Percentiles rank a stretch among this genome's conserved stretches.
These are phyloP conservation scores for Acromyrmex heyeri DNA, from an alignment of 1,140 invertebrate genomes.

Conservation along the genomic window DNA sequence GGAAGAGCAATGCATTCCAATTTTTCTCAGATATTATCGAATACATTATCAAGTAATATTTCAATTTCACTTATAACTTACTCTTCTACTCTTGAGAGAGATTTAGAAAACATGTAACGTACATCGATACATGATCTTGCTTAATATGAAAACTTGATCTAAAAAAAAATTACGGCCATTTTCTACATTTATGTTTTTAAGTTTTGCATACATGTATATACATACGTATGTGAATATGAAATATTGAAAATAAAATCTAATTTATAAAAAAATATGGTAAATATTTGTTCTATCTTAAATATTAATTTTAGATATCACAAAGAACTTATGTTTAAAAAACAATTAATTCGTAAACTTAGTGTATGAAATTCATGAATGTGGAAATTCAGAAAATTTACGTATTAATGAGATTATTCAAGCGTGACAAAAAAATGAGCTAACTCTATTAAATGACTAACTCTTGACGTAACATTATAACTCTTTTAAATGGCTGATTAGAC, in stretches of 20 bases:
- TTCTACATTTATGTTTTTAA: background rate
- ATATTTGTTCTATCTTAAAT: background rate
- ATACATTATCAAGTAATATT: too few species aligned
- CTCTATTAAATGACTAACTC: background rate
- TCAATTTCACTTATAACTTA: background rate
- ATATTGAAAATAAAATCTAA: background rate
- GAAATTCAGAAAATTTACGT: background rate
- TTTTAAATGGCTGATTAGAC: background rate
- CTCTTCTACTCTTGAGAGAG: background rate
- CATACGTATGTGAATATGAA: background rate
- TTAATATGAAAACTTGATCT: background rate
- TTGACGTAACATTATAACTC: background rate
- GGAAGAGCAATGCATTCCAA: background rate
- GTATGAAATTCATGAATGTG: too few species aligned
- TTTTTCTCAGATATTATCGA: background rate
- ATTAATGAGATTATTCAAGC: background rate
- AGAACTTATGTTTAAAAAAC: background rate
- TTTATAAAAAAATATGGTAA: background rate
- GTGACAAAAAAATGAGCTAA: background rate
- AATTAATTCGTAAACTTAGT: background rate
- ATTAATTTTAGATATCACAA: background rate
- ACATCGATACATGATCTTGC: background rate
- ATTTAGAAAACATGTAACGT: conserved; percentile 7
- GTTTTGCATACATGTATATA: background rate
- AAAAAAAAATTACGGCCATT: background rate